Percentiles rank a stretch among this genome's conserved stretches.
These are phyloP conservation scores for Drosophila hydei DNA, from an alignment of 1,140 invertebrate species.

Conservation along the genomic window DNA sequence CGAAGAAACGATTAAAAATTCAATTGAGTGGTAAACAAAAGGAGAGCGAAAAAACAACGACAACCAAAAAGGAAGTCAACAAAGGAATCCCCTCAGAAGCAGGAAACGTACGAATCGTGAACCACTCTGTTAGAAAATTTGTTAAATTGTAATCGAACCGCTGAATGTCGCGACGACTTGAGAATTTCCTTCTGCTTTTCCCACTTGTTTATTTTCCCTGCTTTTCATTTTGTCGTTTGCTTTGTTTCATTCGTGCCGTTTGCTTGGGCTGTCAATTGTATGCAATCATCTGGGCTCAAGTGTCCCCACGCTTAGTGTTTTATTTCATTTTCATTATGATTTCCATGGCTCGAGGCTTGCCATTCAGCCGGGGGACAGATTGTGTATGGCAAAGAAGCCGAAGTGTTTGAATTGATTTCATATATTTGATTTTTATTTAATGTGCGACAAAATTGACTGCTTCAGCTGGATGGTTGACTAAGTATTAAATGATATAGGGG, in stretches of 20 bases:
- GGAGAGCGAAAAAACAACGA: constrained; percentile 16
- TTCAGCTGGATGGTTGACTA: neutral
- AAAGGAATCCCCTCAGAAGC: neutral
- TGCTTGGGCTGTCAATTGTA: constrained; percentile 29
- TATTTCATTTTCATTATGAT: constrained; percentile 66
- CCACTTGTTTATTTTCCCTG: neutral
- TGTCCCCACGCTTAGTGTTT: constrained; percentile 13
- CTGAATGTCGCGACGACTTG: constrained; percentile 30
- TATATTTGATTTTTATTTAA: constrained; percentile 70
- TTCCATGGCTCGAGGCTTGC: constrained; percentile 33
- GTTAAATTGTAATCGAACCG: constrained; percentile 52
- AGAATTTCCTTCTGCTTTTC: constrained; percentile 1
- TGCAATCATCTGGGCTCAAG: constrained; percentile 31
- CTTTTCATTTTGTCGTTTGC: constrained; percentile 2
- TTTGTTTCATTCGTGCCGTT: constrained; percentile 23
- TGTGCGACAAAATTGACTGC: constrained; percentile 11
- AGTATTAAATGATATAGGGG: neutral
- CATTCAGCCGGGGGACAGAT: constrained; percentile 3
- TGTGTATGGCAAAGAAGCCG: constrained; percentile 33
- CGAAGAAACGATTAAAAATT: constrained; percentile 74
- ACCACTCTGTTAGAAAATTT: constrained; percentile 37
- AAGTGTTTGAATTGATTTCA: constrained; percentile 70
- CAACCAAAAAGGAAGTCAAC: neutral
- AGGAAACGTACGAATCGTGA: constrained; percentile 22
- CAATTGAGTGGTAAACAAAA: constrained; percentile 59